Evolutionary conservation across 2,888 invertebrate genomes (phyloP), one percentile per base, ranked within the genome.

Genomic region (Strigamia crassipes): DNA sequence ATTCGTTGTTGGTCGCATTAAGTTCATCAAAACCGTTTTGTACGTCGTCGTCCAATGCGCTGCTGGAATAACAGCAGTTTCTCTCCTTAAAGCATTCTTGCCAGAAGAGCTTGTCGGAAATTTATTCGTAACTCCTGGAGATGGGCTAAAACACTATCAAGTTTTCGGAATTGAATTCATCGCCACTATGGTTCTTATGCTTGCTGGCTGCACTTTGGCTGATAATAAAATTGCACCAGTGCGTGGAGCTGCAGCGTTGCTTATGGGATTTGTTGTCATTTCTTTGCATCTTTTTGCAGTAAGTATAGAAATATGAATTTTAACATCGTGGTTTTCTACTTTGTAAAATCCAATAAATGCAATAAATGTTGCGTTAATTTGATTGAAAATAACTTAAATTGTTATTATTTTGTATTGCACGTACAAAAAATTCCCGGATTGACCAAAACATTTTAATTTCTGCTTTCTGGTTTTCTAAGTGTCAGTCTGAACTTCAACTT

Each of bases 231-330:
- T 95, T 83, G 91, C 91, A 8, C 94, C 96, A 87, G 91, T 93
- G 85, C 94, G 93, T 86, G 91, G 92, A 46, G 92, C 94, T 0
- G 95, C 94, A 0, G 94, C 96, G 0, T 89, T 97, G 78, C 93
- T 95, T 82, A 96, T 97, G 86, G 97, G 96, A 0, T 90, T 97
- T 85, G 91, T 96, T 0, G 94, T 97, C 78, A 92, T 93, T 0
- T 89, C 95, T 83, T 94, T 95, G 6, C 96, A 97, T 88, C 89
- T 96, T 85, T 92, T 93, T 82, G 94, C 94, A 13, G 96, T 97
- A 88, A 92, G 94, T 91, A 23, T 78, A 8, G 6, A 73, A 77
- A 5, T 6, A 23, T 34, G 3, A 21, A 21, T 77, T 21, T 77
- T 1, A 23, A 23, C n/a, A n/a, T n/a, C n/a, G n/a, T n/a, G n/a